A percentile compares a stretch with the other conserved stretches of the same genome.
phyloP scores from a whole-genome alignment of 2,797 vertebrate genomes.

The Phataginus tricuspis region DNA sequence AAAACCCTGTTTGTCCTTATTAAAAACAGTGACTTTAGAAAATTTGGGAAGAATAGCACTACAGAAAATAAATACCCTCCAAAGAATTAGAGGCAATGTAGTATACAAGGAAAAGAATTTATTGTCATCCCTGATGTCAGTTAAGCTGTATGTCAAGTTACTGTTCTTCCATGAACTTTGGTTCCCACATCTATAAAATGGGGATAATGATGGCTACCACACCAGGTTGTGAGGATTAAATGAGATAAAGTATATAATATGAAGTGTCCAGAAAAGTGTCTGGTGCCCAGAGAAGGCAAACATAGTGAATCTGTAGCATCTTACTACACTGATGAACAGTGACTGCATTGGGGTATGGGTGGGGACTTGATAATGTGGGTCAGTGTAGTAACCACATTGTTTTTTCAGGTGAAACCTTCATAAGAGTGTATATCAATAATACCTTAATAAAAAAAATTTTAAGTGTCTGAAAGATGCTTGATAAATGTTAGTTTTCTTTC shows the following conservation, averaged over 20 bases:
- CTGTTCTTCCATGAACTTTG: background rate
- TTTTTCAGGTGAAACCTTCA: no score
- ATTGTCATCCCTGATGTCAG: background rate
- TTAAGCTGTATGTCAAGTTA: background rate
- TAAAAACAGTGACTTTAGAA: background rate
- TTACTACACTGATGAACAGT: no score
- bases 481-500: background rate
- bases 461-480: background rate
- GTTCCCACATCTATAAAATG: background rate
- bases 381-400: no score
- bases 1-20: background rate
- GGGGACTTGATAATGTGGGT: no score
- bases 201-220: background rate
- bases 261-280: background rate
- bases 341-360: no score
- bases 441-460: no score
- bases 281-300: background rate
- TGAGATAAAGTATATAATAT: background rate
- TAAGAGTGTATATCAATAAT: no score
- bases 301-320: no score
- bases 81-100: background rate
- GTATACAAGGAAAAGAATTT: background rate
- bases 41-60: background rate
- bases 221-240: background rate
- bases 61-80: background rate